Conservation (phyloP, 2,888 invertebrate species). For the Amblyteles armatorius region DNA sequence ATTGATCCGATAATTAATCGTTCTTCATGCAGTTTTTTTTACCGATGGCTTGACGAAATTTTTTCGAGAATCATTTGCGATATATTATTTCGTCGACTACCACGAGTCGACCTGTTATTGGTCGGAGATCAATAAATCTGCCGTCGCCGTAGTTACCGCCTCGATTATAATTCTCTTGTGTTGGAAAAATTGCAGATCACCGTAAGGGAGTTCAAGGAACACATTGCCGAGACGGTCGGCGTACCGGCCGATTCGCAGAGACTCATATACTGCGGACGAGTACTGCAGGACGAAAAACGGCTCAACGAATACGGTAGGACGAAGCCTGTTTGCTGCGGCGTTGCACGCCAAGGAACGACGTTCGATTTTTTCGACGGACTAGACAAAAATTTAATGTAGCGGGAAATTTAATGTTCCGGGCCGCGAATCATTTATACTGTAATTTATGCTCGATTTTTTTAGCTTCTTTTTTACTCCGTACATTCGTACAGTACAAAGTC, state of each 20-base stretch:
- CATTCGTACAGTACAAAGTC: too few relatives aligned
- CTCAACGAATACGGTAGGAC: slow-evolving; percentile 92
- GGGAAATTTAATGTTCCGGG: too few relatives aligned
- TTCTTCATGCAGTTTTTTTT: not conserved
- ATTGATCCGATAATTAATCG: slow-evolving; percentile 4
- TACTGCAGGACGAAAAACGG: slow-evolving; percentile 94
- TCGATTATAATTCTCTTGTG: slow-evolving; percentile 48
- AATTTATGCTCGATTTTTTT: too few relatives aligned
- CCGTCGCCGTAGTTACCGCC: slow-evolving; percentile 2
- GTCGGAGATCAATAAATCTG: slow-evolving; percentile 36
- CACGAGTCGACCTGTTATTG: not conserved
- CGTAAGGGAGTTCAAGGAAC: slow-evolving; percentile 92
- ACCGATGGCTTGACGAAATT: not conserved
- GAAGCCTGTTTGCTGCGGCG: not conserved
- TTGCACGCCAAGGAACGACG: not conserved
- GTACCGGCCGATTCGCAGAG: slow-evolving; percentile 94
- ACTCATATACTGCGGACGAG: slow-evolving; percentile 97
- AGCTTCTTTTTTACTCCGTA: too few relatives aligned
- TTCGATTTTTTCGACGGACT: not conserved
- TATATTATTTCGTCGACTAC: not conserved
- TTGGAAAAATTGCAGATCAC: slow-evolving; percentile 88
- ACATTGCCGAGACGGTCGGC: slow-evolving; percentile 91
- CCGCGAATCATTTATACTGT: too few relatives aligned
- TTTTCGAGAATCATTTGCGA: not conserved
- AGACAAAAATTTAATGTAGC: not conserved